These are phyloP conservation scores for Rhinolophus ferrumequinum DNA, from an alignment of 2,113 vertebrate species.

Conservation along the genomic window DNA sequence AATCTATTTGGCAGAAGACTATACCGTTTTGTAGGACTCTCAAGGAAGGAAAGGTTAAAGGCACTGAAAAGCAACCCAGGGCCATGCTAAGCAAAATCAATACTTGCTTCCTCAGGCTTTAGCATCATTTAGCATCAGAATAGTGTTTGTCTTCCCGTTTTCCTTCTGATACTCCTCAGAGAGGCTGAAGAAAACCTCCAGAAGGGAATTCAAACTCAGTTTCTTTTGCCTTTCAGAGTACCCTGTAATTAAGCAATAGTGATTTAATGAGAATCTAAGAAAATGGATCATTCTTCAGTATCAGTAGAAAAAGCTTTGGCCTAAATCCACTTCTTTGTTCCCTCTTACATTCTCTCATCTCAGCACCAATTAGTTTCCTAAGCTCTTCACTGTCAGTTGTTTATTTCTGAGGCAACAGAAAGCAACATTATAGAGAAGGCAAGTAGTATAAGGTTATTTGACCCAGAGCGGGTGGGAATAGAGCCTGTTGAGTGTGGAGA, in stretches of 20 bases:
- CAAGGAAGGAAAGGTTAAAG: neutral
- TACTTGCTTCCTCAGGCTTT: neutral
- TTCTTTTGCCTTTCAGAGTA: constrained; percentile 5
- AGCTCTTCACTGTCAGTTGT: neutral
- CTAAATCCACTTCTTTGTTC: neutral
- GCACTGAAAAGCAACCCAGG: neutral
- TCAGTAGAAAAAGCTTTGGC: neutral
- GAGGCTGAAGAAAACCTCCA: neutral
- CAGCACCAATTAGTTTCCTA: neutral
- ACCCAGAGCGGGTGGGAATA: neutral
- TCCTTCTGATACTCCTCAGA: neutral
- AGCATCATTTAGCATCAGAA: neutral
- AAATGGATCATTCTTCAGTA: neutral
- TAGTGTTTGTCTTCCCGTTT: neutral
- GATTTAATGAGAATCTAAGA: neutral
- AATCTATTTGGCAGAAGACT: neutral
- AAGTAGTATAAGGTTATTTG: neutral
- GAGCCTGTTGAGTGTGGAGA: neutral
- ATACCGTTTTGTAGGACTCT: neutral
- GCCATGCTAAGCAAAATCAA: neutral
- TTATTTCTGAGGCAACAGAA: neutral
- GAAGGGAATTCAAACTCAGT: constrained; percentile 20
- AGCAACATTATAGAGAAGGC: neutral
- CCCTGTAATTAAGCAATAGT: neutral
- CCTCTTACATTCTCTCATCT: neutral